A percentile compares a stretch with the other conserved stretches of the same genome.
Evolutionary conservation across 2,113 vertebrate genomes (phyloP).

Genomic region (Naja naja): DNA sequence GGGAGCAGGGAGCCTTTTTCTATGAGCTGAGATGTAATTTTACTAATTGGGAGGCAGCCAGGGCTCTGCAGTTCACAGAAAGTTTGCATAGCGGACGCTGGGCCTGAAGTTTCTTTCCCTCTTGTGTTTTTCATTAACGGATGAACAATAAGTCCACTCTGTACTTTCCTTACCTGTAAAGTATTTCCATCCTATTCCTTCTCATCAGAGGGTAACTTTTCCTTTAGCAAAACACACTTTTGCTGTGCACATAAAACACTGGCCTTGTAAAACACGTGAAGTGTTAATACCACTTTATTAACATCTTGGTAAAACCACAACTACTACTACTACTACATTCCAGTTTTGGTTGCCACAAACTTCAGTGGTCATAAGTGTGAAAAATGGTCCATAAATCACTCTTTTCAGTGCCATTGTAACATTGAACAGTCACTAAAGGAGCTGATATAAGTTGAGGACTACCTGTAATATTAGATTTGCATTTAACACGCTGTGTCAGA

Average conservation of each 20-base stretch:
- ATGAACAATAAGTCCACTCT: background rate
- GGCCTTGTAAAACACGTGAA: accelerated
- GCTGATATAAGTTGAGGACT: too few species aligned
- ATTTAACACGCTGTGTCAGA: background rate
- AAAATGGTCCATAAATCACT: too few species aligned
- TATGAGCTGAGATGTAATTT: background rate
- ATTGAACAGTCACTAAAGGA: too few species aligned
- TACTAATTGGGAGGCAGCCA: background rate
- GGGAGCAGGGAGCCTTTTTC: too few species aligned
- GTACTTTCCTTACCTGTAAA: constrained; percentile 2
- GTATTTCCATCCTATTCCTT: too few species aligned
- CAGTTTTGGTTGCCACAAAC: too few species aligned
- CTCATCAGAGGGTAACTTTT: too few species aligned
- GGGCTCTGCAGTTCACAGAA: background rate
- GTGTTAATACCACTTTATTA: too few species aligned
- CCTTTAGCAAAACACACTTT: background rate
- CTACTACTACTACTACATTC: too few species aligned
- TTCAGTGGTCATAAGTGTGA: too few species aligned
- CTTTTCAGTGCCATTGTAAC: too few species aligned
- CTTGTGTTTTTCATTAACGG: background rate
- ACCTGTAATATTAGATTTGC: background rate
- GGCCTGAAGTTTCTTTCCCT: background rate
- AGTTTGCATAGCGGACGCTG: background rate
- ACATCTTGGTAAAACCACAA: too few species aligned
- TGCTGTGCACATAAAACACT: background rate